Conservation (phyloP, 1,140 invertebrate species). For the Caligus rogercresseyi region DNA sequence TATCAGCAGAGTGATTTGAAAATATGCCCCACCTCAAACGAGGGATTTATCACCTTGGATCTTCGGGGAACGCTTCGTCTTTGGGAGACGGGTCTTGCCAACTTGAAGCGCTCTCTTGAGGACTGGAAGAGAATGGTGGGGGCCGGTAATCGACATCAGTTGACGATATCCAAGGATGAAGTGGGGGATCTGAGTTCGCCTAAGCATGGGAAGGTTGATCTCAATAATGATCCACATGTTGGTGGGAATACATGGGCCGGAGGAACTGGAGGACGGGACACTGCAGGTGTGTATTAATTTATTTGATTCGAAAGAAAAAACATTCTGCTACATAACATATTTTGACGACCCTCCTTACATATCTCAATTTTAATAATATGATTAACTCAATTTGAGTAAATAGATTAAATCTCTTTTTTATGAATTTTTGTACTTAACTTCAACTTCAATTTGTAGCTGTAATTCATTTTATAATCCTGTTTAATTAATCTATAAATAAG, state of each 20-base stretch:
- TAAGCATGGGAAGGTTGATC: conserved; percentile 81
- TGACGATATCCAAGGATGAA: conserved; percentile 44
- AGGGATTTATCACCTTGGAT: conserved; percentile 41
- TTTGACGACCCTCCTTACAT: no score
- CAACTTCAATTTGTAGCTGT: no score
- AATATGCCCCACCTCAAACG: conserved; percentile 25
- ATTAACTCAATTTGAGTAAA: no score
- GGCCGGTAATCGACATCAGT: conserved; percentile 38
- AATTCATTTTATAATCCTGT: no score
- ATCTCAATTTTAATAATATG: no score
- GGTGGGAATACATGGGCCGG: conserved; percentile 93
- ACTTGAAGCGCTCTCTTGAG: conserved; percentile 33
- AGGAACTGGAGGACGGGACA: conserved; percentile 68
- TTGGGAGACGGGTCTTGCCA: conserved; percentile 38
- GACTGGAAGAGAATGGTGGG: conserved; percentile 36
- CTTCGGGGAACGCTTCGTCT: conserved; percentile 37
- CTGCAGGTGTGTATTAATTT: conserved; percentile 40
- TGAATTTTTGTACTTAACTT: no score
- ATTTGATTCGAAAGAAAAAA: no score
- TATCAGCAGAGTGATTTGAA: conserved; percentile 4
- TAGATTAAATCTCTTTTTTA: no score
- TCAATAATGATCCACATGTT: conserved; percentile 71
- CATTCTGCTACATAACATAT: no score
- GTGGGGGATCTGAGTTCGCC: conserved; percentile 54
- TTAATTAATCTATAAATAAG: no score